Percentiles rank a stretch among this genome's conserved stretches.
Conservation (phyloP, 2,797 vertebrate species). For the Mormyrus proboscirostris region DNA sequence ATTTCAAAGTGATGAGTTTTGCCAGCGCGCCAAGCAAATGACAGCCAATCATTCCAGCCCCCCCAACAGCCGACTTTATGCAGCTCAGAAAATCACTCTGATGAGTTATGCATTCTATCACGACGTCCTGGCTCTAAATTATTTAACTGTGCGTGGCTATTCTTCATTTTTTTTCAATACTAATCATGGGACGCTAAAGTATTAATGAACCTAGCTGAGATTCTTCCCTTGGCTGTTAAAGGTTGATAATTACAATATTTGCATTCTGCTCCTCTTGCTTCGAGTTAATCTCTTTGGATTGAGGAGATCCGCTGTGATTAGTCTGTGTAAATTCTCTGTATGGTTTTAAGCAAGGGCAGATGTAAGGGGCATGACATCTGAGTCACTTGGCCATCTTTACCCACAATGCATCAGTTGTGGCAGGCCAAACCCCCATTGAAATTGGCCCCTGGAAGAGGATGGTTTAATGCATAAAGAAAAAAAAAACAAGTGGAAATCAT, state of each 20-base stretch:
- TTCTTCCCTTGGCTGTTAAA: slow-evolving; percentile 16
- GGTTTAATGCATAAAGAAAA: slow-evolving; percentile 41
- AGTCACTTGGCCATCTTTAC: neutral
- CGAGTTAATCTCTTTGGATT: slow-evolving; percentile 15
- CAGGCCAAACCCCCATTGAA: neutral
- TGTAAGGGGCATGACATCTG: neutral
- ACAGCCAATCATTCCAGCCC: slow-evolving; percentile 44
- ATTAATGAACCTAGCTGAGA: slow-evolving; percentile 45
- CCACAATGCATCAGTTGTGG: neutral
- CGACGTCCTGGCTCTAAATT: slow-evolving; percentile 25
- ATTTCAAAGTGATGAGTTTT: slow-evolving; percentile 46
- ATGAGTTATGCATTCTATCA: slow-evolving; percentile 35
- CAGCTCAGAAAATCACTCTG: slow-evolving; percentile 29
- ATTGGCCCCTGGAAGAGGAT: slow-evolving; percentile 43
- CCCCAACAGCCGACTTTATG: neutral
- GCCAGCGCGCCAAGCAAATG: slow-evolving; percentile 32
- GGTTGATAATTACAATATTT: slow-evolving; percentile 52
- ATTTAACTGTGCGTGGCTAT: slow-evolving; percentile 33
- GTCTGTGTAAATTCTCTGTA: neutral
- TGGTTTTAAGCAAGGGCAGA: slow-evolving; percentile 5
- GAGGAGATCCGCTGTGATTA: neutral
- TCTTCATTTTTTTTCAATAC: slow-evolving; percentile 26
- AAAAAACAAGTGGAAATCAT: slow-evolving; percentile 37
- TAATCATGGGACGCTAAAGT: slow-evolving; percentile 36
- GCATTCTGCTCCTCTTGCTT: slow-evolving; percentile 32